phyloP scores from a whole-genome alignment of 2,888 invertebrate genomes.

The Drosophila tripunctata region DNA sequence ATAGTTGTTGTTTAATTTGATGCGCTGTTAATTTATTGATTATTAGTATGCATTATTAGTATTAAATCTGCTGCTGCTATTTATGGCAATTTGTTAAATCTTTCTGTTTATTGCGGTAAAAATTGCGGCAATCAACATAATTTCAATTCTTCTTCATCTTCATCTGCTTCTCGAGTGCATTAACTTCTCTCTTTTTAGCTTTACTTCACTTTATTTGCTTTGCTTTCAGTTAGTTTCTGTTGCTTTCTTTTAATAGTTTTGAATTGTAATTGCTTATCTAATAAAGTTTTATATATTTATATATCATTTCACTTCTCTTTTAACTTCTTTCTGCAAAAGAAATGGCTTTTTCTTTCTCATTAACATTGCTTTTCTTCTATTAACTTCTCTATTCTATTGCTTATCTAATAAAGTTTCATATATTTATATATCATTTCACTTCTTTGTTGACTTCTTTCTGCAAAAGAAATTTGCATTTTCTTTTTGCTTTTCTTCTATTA shows the following conservation, averaged over 20 bases:
- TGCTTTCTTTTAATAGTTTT: too few relatives aligned
- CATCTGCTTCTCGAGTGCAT: not conserved
- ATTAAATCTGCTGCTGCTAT: slow-evolving; percentile 19
- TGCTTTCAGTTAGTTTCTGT: too few relatives aligned
- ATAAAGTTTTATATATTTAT: too few relatives aligned
- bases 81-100: slow-evolving; percentile 32
- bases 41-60: slow-evolving; percentile 27
- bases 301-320: too few relatives aligned
- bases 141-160: not conserved
- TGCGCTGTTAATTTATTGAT: slow-evolving; percentile 67
- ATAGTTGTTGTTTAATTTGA: slow-evolving; percentile 55
- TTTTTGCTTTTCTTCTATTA: not conserved
- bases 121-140: not conserved
- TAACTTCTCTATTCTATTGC: too few relatives aligned
- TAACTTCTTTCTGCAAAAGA: too few relatives aligned
- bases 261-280: too few relatives aligned
- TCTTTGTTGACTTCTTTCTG: too few relatives aligned
- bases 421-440: too few relatives aligned
- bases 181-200: not conserved
- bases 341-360: not conserved
- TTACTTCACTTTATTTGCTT: too few relatives aligned
- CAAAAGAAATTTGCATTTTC: not conserved
- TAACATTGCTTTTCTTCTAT: not conserved
- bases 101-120: slow-evolving; percentile 6
- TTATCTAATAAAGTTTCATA: too few relatives aligned